Conservation (phyloP, 2,888 invertebrate genomes). For the Quadroppia sp. region DNA sequence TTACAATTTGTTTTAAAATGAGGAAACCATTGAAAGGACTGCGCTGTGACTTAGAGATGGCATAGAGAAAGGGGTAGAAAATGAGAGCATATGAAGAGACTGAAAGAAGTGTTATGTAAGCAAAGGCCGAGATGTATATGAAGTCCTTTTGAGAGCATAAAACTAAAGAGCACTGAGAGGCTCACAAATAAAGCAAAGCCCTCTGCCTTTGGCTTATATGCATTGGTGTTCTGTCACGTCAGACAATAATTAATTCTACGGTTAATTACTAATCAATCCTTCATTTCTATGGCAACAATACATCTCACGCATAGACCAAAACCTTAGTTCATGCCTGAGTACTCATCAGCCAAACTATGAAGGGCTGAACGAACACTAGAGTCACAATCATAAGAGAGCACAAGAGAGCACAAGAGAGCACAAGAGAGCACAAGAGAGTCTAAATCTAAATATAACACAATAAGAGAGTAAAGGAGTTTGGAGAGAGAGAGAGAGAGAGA, state of each 20-base stretch:
- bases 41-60: slow-evolving; percentile 28
- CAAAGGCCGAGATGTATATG: slow-evolving; percentile 32
- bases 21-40: slow-evolving; percentile 30
- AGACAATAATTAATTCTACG: slow-evolving; percentile 48
- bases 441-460: neutral
- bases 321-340: slow-evolving; percentile 33
- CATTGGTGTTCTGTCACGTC: slow-evolving; percentile 45
- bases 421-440: neutral
- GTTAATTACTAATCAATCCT: slow-evolving; percentile 49
- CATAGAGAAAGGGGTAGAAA: slow-evolving; percentile 17
- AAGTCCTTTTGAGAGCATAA: slow-evolving; percentile 31
- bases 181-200: slow-evolving; percentile 27
- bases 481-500: neutral
- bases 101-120: slow-evolving; percentile 4
- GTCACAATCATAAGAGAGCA: neutral
- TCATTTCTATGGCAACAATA: slow-evolving; percentile 44
- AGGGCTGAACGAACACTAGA: neutral
- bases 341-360: slow-evolving; percentile 25
- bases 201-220: neutral
- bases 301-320: slow-evolving; percentile 28
- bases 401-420: no score
- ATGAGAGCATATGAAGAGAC: neutral
- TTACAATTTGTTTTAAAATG: slow-evolving; percentile 13
- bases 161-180: slow-evolving; percentile 12
- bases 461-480: neutral